Conservation (phyloP, 2,888 invertebrate species). For the Leptinotarsa haldemani region DNA sequence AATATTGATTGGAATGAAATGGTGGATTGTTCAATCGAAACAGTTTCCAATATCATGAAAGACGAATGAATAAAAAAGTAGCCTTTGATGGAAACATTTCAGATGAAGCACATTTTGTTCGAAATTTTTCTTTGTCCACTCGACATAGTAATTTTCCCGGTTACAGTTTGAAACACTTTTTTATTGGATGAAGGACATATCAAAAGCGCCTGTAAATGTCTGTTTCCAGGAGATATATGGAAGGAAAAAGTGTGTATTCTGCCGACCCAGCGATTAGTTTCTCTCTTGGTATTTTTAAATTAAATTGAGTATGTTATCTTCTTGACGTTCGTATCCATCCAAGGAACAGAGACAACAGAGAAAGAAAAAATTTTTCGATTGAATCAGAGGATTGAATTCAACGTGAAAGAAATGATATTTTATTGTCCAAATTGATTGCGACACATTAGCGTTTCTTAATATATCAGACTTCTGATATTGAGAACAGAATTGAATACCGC, state of each 20-base stretch:
- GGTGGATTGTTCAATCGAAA: background rate
- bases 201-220: background rate
- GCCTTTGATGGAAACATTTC: background rate
- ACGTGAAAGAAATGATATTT: too few relatives aligned
- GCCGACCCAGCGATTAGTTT: background rate
- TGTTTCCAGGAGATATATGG: background rate
- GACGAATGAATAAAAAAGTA: background rate
- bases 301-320: background rate
- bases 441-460: too few relatives aligned
- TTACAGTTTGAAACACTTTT: background rate
- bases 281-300: background rate
- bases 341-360: background rate
- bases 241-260: background rate
- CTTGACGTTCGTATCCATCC: background rate
- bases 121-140: background rate
- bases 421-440: too few relatives aligned
- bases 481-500: too few relatives aligned
- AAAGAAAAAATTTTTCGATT: too few relatives aligned
- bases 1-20: too few relatives aligned
- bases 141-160: background rate
- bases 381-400: too few relatives aligned
- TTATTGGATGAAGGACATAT: background rate
- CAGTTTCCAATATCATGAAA: background rate
- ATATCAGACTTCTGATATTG: too few relatives aligned
- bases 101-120: background rate